Evolutionary conservation across 2,888 invertebrate genomes (phyloP), one percentile per base, ranked within the genome.

Genomic region (Tachina lurida): DNA sequence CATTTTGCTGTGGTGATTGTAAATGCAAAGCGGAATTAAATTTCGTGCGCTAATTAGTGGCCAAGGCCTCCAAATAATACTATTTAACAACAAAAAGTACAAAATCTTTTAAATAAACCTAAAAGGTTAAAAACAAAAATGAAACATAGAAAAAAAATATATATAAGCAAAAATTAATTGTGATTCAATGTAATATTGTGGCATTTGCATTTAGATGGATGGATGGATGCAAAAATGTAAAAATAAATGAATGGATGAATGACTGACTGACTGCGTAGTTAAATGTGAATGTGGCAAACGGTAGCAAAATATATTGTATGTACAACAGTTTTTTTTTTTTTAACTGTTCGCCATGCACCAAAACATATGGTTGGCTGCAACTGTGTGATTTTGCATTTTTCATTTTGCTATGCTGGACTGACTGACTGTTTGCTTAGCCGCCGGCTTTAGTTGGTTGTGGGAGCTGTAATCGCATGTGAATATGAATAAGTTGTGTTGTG

Each of bases 1-100:
- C 15, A 73, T 31, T 17, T 12, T 22, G 41, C 39, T 62, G 31
- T 19, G 58, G 47, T n/a, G n/a, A 39, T 39, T 22, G n/a, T 60
- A 45, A 10, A 86, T 86, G 79, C 79, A 86, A 62, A 84, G 67
- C 83, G 77, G 83, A 87, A 88, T 88, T 87, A 84, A 87, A 87
- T 88, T 88, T 84, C 81, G 84, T 84, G 82, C 5, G 83, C 87
- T 88, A 88, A 88, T 88, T 88, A 88, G 87, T 87, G 86, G 71
- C 43, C 87, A 86, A 85, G 84, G 81, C 80, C 75, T 83, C 52
- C 49, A 63, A 85, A 79, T 31, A 82, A 70, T 71, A 10, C 47
- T 74, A 77, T 84, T 62, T 62, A 62, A 49, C 5, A 19, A 7
- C 19, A 56, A 56, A 22, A 22, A 60, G 10, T 31, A 73, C n/a